phyloP scores from a whole-genome alignment of 2,888 invertebrate species.

The Cepaea hortensis region DNA sequence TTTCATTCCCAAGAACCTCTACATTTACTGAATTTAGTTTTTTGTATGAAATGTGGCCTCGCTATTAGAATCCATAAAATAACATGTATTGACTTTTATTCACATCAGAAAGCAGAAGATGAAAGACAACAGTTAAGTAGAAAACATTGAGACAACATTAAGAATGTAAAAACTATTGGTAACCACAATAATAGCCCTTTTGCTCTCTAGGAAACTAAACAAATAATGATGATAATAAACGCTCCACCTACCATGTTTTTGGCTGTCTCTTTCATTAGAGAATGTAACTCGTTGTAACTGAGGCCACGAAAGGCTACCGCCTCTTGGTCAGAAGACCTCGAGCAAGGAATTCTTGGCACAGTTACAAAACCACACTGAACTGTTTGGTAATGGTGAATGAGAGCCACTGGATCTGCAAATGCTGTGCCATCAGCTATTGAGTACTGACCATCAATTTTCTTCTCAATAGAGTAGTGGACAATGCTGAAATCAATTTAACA shows the following conservation, averaged over 20 bases:
- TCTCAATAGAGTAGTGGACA: constrained; percentile 76
- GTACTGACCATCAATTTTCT: constrained; percentile 73
- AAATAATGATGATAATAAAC: not conserved
- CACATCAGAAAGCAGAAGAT: too few relatives aligned
- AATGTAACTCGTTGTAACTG: constrained; percentile 69
- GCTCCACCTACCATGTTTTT: constrained; percentile 32
- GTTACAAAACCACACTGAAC: constrained; percentile 73
- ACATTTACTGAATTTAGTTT: too few relatives aligned
- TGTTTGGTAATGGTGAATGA: constrained; percentile 71
- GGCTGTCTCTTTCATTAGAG: constrained; percentile 39
- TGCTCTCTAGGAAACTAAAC: not conserved
- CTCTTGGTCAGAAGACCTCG: constrained; percentile 63
- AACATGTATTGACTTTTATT: too few relatives aligned
- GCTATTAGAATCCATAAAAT: too few relatives aligned
- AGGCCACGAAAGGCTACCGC: constrained; percentile 75
- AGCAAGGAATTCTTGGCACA: constrained; percentile 68
- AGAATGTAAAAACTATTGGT: too few relatives aligned
- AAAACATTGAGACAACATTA: too few relatives aligned
- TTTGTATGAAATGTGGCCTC: too few relatives aligned
- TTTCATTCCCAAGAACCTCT: too few relatives aligned
- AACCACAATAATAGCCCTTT: not conserved
- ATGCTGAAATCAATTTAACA: constrained; percentile 60
- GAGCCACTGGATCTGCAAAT: constrained; percentile 74
- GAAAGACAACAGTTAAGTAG: too few relatives aligned
- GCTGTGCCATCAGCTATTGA: constrained; percentile 73